Conservation (phyloP, 2,888 invertebrate genomes). For the Pyrocoelia pectoralis region DNA sequence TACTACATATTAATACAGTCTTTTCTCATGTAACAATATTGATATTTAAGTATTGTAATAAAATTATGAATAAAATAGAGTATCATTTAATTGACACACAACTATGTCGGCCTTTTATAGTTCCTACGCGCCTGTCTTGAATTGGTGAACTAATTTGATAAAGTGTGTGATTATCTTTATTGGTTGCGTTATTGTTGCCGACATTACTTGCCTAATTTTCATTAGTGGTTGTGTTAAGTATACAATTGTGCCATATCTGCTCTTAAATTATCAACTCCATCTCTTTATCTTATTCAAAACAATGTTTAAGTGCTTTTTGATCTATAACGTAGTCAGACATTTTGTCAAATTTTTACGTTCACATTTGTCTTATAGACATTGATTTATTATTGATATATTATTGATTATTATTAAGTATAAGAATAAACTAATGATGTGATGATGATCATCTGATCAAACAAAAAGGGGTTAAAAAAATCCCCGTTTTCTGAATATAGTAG, state of each 20-base stretch:
- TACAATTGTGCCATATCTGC: constrained; percentile 43
- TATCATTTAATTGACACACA: constrained; percentile 52
- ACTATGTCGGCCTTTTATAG: constrained; percentile 27
- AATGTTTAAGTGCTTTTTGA: constrained; percentile 29
- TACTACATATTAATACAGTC: constrained; percentile 34
- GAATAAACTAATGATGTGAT: constrained; percentile 73
- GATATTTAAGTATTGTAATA: constrained; percentile 40
- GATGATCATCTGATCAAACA: constrained; percentile 73
- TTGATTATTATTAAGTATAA: constrained; percentile 59
- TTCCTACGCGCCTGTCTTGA: constrained; percentile 53
- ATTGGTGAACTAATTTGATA: constrained; percentile 58
- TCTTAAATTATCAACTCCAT: constrained; percentile 11
- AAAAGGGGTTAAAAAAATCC: constrained; percentile 56
- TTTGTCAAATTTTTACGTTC: constrained; percentile 60
- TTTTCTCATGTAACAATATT: constrained; percentile 41
- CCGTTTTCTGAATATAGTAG: constrained; percentile 75
- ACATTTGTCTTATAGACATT: constrained; percentile 59
- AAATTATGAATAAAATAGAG: constrained; percentile 47
- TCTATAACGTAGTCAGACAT: constrained; percentile 55
- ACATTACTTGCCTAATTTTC: constrained; percentile 52
- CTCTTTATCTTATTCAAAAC: constrained; percentile 17
- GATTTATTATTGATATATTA: constrained; percentile 59
- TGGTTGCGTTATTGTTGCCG: constrained; percentile 46
- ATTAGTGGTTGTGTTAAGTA: constrained; percentile 28
- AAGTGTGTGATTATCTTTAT: constrained; percentile 56